Evolutionary conservation across 2,797 vertebrate species (phyloP).

Genomic region (Triplophysa yarkandensis): DNA sequence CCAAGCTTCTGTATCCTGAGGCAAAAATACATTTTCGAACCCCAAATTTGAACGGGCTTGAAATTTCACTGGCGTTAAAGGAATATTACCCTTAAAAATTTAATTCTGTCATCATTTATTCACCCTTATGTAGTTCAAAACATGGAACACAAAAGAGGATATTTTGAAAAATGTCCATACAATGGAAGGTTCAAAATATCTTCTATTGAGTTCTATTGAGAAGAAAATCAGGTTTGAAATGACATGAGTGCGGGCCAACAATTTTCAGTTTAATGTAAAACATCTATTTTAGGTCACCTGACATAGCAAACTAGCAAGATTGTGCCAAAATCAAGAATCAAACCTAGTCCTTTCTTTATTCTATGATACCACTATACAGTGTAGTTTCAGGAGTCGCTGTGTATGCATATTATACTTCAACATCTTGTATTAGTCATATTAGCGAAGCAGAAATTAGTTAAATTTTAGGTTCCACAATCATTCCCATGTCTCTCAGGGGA

Average conservation of each 20-base stretch:
- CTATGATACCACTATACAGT: constrained; percentile 53
- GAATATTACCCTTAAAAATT: too few species aligned
- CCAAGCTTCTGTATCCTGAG: constrained; percentile 53
- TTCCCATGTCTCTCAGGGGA: constrained; percentile 58
- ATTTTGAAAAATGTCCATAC: too few species aligned
- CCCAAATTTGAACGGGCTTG: constrained; percentile 22
- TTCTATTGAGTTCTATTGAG: too few species aligned
- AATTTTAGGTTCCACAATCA: constrained; percentile 44
- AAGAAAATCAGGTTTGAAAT: too few species aligned
- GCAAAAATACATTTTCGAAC: constrained; percentile 34
- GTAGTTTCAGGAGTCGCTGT: constrained; percentile 38
- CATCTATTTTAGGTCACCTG: neutral
- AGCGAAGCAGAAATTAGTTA: constrained; percentile 41
- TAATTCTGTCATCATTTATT: too few species aligned
- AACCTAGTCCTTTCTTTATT: constrained; percentile 27
- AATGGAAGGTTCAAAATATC: too few species aligned
- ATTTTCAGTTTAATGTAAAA: too few species aligned
- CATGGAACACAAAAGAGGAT: too few species aligned
- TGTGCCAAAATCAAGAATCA: constrained; percentile 53
- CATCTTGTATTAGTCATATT: constrained; percentile 44
- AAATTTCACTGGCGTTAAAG: constrained; percentile 28
- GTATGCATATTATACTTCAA: constrained; percentile 40
- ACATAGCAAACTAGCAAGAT: constrained; percentile 35
- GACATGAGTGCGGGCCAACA: too few species aligned
- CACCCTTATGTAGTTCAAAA: too few species aligned